A percentile compares a stretch with the other conserved stretches of the same genome.
Evolutionary conservation across 2,113 vertebrate genomes (phyloP).

Genomic region (Willisornis vidua): DNA sequence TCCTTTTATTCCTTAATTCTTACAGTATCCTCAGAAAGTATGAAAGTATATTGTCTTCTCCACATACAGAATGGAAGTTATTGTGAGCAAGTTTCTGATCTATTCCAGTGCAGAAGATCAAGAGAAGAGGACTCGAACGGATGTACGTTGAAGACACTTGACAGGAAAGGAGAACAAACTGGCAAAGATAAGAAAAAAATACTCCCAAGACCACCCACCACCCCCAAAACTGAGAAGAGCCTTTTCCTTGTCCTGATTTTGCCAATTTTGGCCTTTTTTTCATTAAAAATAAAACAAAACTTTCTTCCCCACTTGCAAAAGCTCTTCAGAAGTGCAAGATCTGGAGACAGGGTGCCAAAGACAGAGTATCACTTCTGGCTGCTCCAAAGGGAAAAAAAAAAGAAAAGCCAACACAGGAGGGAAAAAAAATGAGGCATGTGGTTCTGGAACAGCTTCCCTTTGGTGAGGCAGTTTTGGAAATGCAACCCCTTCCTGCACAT

Average conservation of each 20-base stretch:
- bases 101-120: not conserved
- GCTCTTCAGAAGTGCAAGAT: not conserved
- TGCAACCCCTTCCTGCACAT: not conserved
- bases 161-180: not conserved
- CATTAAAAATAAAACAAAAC: not conserved
- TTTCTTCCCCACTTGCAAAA: not conserved
- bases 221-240: not conserved
- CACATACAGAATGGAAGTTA: not conserved
- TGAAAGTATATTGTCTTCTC: not conserved
- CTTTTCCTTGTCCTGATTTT: not conserved
- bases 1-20: not conserved
- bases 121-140: not conserved
- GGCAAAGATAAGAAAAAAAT: not conserved
- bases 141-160: not conserved
- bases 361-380: not conserved
- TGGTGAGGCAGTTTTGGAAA: not conserved
- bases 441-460: not conserved
- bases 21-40: not conserved
- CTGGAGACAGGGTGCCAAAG: not conserved
- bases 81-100: not conserved
- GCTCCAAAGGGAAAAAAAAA: not conserved
- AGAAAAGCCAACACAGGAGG: not conserved
- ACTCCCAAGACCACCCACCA: not conserved
- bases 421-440: not conserved
- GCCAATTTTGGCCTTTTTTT: not conserved